Percentiles rank a stretch among this genome's conserved stretches.
Evolutionary conservation across 2,113 vertebrate genomes (phyloP).

Genomic region (Siniperca chuatsi): DNA sequence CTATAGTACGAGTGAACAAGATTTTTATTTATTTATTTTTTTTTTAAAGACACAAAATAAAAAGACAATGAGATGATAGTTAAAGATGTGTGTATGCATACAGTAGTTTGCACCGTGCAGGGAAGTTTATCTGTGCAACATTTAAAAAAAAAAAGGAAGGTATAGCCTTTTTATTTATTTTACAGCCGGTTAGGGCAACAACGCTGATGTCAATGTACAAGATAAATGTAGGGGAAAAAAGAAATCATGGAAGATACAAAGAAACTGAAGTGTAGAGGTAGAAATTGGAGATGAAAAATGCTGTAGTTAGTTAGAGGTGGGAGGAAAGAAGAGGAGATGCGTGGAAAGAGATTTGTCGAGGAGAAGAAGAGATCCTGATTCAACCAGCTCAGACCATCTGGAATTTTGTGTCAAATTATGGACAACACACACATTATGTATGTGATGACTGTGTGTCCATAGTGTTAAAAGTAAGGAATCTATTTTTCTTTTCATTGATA

Average conservation of each 20-base stretch:
- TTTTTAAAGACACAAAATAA: slow-evolving; percentile 63
- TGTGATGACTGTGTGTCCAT: not conserved
- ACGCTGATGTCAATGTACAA: slow-evolving; percentile 38
- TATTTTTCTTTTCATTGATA: not conserved
- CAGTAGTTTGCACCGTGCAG: slow-evolving; percentile 84
- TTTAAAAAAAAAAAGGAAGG: slow-evolving; percentile 41
- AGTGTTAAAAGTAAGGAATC: not conserved
- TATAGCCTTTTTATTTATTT: slow-evolving; percentile 30
- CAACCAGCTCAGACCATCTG: slow-evolving; percentile 34
- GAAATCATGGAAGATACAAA: slow-evolving; percentile 30
- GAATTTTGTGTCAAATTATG: not conserved
- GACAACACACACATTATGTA: not conserved
- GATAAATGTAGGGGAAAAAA: slow-evolving; percentile 34
- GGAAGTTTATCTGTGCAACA: slow-evolving; percentile 75
- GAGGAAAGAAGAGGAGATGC: slow-evolving; percentile 19
- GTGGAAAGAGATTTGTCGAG: not conserved
- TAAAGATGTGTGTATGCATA: slow-evolving; percentile 75
- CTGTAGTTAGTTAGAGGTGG: slow-evolving; percentile 22
- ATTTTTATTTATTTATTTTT: slow-evolving; percentile 33
- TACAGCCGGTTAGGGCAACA: slow-evolving; percentile 26
- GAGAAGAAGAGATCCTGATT: slow-evolving; percentile 1
- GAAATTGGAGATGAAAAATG: slow-evolving; percentile 59
- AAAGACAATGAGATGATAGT: slow-evolving; percentile 70
- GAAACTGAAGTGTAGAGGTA: slow-evolving; percentile 71
- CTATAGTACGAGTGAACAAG: slow-evolving; percentile 82